Conservation (phyloP, 1,140 invertebrate species). For the Bombus breviceps region DNA sequence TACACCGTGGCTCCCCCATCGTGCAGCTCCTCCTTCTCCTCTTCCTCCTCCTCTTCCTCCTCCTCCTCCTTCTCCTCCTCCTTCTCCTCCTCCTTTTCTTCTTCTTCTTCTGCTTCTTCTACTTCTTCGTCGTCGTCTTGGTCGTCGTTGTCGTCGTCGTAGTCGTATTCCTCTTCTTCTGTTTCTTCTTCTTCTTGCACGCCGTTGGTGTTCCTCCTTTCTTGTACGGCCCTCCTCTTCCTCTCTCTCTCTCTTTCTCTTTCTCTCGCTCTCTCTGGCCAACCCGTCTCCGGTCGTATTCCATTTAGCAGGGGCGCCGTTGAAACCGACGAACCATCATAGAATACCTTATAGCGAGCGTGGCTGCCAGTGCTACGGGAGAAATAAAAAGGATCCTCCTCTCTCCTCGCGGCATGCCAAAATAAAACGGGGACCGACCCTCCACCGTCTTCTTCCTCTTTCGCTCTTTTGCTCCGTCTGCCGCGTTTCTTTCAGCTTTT, state of each 20-base stretch:
- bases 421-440: conserved; percentile 68
- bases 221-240: background rate
- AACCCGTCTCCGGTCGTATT: conserved; percentile 71
- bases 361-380: conserved; percentile 65
- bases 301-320: conserved; percentile 78
- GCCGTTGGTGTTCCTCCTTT: conserved; percentile 10
- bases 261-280: conserved; percentile 35
- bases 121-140: background rate
- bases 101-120: background rate
- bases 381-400: conserved; percentile 74
- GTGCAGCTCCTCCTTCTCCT: background rate
- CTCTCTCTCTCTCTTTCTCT: background rate
- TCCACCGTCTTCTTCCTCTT: conserved; percentile 15
- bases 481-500: conserved; percentile 40
- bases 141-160: too few relatives aligned
- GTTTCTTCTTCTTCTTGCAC: conserved; percentile 35
- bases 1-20: conserved; percentile 43
- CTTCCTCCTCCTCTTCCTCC: background rate
- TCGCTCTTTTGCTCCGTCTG: conserved; percentile 2
- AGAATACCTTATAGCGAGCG: conserved; percentile 76
- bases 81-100: rapidly evolving
- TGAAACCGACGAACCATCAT: conserved; percentile 77
- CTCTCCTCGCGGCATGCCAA: conserved; percentile 71
- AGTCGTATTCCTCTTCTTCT: conserved; percentile 21
- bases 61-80: background rate